Evolutionary conservation across 1,140 invertebrate genomes (phyloP).

Genomic region (Ruditapes philippinarum): DNA sequence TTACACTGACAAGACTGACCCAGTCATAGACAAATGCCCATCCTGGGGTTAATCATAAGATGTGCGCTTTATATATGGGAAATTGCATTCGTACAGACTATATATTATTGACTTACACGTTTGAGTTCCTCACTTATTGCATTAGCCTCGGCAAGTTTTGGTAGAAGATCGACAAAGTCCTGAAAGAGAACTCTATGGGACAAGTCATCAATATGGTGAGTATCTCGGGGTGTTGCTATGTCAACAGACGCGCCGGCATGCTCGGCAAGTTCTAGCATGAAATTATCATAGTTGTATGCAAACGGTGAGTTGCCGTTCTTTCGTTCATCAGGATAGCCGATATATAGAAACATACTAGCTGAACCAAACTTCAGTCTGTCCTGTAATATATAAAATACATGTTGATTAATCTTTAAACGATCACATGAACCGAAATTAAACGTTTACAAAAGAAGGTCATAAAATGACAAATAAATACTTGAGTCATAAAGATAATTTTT

Average conservation of each 20-base stretch:
- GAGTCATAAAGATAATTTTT: too few species aligned
- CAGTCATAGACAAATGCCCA: too few species aligned
- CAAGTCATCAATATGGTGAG: slow-evolving; percentile 63
- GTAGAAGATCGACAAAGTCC: slow-evolving; percentile 88
- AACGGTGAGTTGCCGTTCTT: slow-evolving; percentile 45
- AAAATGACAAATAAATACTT: too few species aligned
- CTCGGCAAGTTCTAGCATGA: slow-evolving; percentile 80
- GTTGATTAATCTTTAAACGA: too few species aligned
- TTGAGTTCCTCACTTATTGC: slow-evolving; percentile 89
- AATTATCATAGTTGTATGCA: slow-evolving; percentile 77
- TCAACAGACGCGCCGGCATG: slow-evolving; percentile 75
- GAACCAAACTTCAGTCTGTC: slow-evolving; percentile 79
- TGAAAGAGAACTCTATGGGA: slow-evolving; percentile 86
- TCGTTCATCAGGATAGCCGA: slow-evolving; percentile 74
- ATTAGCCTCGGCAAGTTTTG: slow-evolving; percentile 89
- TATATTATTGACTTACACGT: slow-evolving; percentile 87
- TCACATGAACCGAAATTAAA: too few species aligned
- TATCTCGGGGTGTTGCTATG: slow-evolving; percentile 69
- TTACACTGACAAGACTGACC: too few species aligned
- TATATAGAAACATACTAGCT: slow-evolving; percentile 76
- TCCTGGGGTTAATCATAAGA: too few species aligned
- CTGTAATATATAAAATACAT: slow-evolving; percentile 47
- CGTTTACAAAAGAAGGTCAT: too few species aligned
- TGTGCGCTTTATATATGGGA: too few species aligned
- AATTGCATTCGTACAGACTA: too few species aligned